Conservation (phyloP, 2,888 invertebrate species). For the Ophion ellenae region DNA sequence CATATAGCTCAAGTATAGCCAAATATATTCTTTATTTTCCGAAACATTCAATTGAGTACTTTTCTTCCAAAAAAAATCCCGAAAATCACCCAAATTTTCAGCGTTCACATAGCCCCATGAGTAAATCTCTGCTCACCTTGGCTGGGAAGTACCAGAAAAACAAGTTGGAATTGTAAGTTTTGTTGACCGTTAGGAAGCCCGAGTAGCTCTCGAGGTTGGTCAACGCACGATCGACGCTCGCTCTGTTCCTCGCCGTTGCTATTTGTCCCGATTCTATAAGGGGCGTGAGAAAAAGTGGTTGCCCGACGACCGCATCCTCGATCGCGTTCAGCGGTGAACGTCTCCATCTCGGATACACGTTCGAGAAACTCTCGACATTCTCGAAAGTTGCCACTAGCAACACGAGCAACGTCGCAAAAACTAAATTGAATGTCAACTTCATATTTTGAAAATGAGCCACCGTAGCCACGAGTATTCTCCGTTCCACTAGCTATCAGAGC, state of each 20-base stretch:
- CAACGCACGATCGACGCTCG: conserved; percentile 86
- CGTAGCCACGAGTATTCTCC: no score
- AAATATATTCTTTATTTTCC: no score
- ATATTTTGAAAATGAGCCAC: not conserved
- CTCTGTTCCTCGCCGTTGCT: conserved; percentile 86
- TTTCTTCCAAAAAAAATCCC: no score
- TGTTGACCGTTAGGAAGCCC: conserved; percentile 93
- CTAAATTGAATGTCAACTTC: not conserved
- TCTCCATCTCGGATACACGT: conserved; percentile 77
- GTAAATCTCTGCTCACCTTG: conserved; percentile 79
- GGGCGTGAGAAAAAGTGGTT: conserved; percentile 91
- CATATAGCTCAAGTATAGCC: no score
- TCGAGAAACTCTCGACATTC: conserved; percentile 46
- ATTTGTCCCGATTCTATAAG: conserved; percentile 89
- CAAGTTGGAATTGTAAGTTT: conserved; percentile 90
- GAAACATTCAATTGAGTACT: no score
- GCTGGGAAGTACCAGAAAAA: conserved; percentile 97
- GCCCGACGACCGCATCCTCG: conserved; percentile 78
- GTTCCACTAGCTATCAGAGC: conserved; percentile 1
- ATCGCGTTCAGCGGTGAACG: conserved; percentile 68
- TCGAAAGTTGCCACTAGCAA: not conserved
- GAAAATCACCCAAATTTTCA: no score
- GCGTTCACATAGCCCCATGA: no score
- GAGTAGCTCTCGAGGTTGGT: conserved; percentile 88
- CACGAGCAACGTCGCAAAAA: not conserved